Evolutionary conservation across 2,888 invertebrate genomes (phyloP).

Genomic region (Acrobasis suavella): DNA sequence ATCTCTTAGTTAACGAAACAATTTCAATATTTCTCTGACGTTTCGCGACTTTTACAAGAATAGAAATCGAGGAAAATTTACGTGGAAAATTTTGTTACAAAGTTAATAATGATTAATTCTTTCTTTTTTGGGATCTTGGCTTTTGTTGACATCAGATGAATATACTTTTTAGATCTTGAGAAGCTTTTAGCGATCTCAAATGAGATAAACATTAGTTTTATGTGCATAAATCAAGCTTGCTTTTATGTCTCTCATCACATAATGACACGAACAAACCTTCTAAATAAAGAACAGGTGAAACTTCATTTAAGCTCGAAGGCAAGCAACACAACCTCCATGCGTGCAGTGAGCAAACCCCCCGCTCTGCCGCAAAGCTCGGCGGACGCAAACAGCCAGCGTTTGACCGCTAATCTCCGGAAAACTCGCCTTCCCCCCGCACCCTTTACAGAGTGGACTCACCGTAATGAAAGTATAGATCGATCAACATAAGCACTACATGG

Average conservation of each 20-base stretch:
- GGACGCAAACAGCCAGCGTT: background rate
- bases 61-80: background rate
- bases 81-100: background rate
- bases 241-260: too few species aligned
- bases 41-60: background rate
- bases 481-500: too few species aligned
- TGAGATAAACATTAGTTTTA: too few species aligned
- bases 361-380: background rate
- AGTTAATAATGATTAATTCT: background rate
- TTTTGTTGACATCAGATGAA: too few species aligned
- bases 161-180: too few species aligned
- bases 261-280: too few species aligned
- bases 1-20: conserved; percentile 11
- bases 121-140: background rate
- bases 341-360: background rate
- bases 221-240: too few species aligned
- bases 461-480: background rate
- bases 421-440: background rate
- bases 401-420: background rate
- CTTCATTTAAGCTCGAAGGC: too few species aligned
- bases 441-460: background rate
- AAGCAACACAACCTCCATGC: background rate
- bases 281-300: too few species aligned
- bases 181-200: too few species aligned
- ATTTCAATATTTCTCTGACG: conserved; percentile 6